Percentiles rank a stretch among this genome's conserved stretches.
These are phyloP conservation scores for Calyptommatus sinebrachiatus DNA, from an alignment of 2,113 vertebrate species.

Conservation along the genomic window DNA sequence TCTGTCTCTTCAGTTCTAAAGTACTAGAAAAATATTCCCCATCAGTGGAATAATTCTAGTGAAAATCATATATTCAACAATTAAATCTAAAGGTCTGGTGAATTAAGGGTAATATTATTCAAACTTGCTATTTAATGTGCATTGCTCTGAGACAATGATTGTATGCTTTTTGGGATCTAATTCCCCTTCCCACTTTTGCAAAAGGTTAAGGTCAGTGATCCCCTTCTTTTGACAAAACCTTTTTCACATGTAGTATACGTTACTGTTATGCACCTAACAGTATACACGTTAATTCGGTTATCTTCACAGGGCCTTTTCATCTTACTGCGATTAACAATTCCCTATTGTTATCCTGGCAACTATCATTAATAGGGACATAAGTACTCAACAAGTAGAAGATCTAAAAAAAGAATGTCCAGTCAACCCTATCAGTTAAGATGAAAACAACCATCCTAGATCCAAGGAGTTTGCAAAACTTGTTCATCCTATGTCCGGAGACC, in stretches of 20 bases:
- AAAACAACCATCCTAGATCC: no score
- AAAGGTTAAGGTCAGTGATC: not conserved
- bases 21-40: no score
- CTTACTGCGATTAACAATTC: not conserved
- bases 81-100: not conserved
- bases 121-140: conserved; percentile 2
- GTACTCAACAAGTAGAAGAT: no score
- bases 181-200: not conserved
- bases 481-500: not conserved
- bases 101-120: not conserved
- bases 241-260: not conserved
- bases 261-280: not conserved
- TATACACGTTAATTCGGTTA: not conserved
- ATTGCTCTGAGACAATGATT: not conserved
- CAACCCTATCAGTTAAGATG: not conserved
- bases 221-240: not conserved
- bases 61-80: not conserved
- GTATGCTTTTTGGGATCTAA: not conserved
- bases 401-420: not conserved
- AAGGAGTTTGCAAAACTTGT: not conserved
- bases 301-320: not conserved
- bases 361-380: not conserved
- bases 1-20: not conserved
- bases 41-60: not conserved
- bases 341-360: not conserved